A percentile compares a stretch with the other conserved stretches of the same genome.
Evolutionary conservation across 2,888 invertebrate genomes (phyloP).

Genomic region (Caenorhabditis panamensis): DNA sequence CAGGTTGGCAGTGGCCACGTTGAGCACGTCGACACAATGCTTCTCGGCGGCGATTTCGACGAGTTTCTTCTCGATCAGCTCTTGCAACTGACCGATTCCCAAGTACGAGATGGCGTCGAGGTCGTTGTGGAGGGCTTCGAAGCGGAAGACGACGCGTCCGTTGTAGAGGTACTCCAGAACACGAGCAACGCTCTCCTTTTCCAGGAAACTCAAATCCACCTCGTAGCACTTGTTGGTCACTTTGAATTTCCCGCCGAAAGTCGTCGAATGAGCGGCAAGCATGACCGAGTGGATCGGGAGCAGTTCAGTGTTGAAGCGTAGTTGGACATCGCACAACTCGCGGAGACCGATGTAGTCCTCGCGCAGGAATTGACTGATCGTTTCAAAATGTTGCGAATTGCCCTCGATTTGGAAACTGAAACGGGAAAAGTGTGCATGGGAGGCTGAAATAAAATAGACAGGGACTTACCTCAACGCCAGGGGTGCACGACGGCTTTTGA

Average conservation of each 20-base stretch:
- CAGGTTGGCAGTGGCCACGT: conserved; percentile 34
- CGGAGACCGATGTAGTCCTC: conserved; percentile 14
- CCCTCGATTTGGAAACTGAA: conserved; percentile 22
- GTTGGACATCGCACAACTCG: conserved; percentile 25
- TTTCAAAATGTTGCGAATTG: conserved; percentile 14
- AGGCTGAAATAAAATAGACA: no score
- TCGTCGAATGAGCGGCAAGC: conserved; percentile 19
- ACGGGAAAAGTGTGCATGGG: neutral
- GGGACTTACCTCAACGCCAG: no score
- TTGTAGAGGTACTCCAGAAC: conserved; percentile 29
- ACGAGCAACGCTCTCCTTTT: conserved; percentile 13
- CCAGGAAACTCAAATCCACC: conserved; percentile 34
- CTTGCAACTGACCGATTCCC: conserved; percentile 26
- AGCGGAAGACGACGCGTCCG: conserved; percentile 9
- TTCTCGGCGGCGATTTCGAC: conserved; percentile 15
- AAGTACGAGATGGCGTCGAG: conserved; percentile 35
- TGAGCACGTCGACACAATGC: conserved; percentile 34
- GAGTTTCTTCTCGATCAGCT: conserved; percentile 45
- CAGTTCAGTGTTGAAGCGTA: conserved; percentile 4
- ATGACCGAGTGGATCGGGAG: conserved; percentile 21
- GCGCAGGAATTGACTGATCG: conserved; percentile 26
- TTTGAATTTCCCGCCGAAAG: conserved; percentile 16
- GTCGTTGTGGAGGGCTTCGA: conserved; percentile 20
- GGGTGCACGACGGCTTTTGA: no score
- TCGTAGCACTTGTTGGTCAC: neutral